phyloP scores from a whole-genome alignment of 2,888 invertebrate genomes.

The Unio pictorum region DNA sequence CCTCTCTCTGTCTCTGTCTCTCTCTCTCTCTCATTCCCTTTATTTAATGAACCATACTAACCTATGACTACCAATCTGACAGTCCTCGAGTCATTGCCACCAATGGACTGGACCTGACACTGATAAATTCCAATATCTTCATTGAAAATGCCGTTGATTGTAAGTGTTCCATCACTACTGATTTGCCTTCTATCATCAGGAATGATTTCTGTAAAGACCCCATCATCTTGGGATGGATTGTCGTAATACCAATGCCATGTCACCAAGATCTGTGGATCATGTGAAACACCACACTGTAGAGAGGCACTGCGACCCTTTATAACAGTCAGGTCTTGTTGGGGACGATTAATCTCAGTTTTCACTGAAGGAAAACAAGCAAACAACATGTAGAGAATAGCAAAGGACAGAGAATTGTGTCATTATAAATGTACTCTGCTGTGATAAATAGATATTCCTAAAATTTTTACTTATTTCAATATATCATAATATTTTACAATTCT shows the following conservation, averaged over 20 bases:
- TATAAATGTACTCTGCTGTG: too few species aligned
- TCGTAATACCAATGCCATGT: constrained; percentile 61
- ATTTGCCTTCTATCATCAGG: constrained; percentile 33
- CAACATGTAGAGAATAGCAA: not conserved
- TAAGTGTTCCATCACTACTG: constrained; percentile 83
- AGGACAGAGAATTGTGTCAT: not conserved
- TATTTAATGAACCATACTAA: constrained; percentile 40
- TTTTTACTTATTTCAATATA: too few species aligned
- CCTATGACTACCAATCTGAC: constrained; percentile 88
- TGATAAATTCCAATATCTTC: constrained; percentile 95
- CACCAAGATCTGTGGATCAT: constrained; percentile 80
- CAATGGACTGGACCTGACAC: constrained; percentile 88
- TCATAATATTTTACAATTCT: too few species aligned
- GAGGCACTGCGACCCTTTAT: constrained; percentile 93
- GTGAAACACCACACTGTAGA: constrained; percentile 90
- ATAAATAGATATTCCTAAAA: too few species aligned
- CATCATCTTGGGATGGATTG: constrained; percentile 13
- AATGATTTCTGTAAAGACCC: constrained; percentile 17
- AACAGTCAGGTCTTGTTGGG: constrained; percentile 91
- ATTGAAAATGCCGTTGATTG: constrained; percentile 76
- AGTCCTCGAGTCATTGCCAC: constrained; percentile 92
- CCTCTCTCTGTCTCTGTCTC: too few species aligned
- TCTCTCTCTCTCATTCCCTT: not conserved
- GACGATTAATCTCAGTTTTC: constrained; percentile 92
- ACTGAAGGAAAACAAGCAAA: constrained; percentile 75